phyloP scores from a whole-genome alignment of 92 coral and sea anemone species.

The Virgularia gustaviana region DNA sequence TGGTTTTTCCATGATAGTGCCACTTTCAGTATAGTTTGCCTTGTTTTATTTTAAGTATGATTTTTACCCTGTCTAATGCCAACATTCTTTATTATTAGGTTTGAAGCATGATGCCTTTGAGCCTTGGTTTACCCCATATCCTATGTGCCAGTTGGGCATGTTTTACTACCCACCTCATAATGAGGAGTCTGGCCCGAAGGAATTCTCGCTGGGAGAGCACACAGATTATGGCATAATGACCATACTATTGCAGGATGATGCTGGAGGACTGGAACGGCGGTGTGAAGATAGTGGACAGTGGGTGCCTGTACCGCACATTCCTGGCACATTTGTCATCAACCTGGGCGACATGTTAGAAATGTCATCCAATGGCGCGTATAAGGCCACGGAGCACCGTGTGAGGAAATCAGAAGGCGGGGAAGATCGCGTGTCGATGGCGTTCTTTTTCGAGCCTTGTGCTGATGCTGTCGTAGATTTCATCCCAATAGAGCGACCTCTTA shows the following conservation, averaged over 20 bases:
- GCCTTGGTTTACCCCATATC: constrained; percentile 44
- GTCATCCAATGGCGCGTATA: constrained; percentile 73
- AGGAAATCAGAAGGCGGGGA: constrained; percentile 41
- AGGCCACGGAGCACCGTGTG: constrained; percentile 60
- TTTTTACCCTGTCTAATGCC: no score
- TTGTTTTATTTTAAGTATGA: no score
- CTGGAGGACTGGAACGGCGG: constrained; percentile 65
- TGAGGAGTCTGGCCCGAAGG: constrained; percentile 16
- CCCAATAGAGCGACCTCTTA: constrained; percentile 54
- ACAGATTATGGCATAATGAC: constrained; percentile 75
- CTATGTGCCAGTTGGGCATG: constrained; percentile 59
- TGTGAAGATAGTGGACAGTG: constrained; percentile 58
- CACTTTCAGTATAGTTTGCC: no score
- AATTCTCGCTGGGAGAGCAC: constrained; percentile 66
- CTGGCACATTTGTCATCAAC: constrained; percentile 65
- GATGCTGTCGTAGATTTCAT: constrained; percentile 58
- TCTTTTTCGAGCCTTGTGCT: constrained; percentile 68
- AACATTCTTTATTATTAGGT: constrained; percentile 43
- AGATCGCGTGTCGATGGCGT: constrained; percentile 65
- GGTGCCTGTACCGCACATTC: constrained; percentile 68
- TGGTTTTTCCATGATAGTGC: no score
- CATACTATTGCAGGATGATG: constrained; percentile 71
- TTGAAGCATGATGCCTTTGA: constrained; percentile 52
- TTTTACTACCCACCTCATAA: constrained; percentile 69
- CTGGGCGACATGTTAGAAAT: constrained; percentile 74